Conservation (phyloP, 2,888 invertebrate genomes). For the Germaria angustata region DNA sequence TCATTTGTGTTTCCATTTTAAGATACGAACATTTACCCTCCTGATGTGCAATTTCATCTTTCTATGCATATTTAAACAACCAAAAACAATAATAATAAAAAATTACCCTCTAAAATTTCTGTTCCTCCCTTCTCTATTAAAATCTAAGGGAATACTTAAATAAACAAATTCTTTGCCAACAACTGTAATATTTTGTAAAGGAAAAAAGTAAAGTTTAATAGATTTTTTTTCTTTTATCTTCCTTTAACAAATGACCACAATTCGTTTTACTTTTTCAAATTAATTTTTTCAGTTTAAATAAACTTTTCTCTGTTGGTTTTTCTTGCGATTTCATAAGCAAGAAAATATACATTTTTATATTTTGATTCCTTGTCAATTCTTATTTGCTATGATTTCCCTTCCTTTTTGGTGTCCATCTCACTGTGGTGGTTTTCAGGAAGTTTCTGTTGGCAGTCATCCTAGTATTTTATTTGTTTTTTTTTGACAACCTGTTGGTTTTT, state of each 20-base stretch:
- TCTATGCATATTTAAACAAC: conserved; percentile 6
- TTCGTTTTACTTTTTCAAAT: conserved; percentile 38
- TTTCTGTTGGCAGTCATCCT: not conserved
- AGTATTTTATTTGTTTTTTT: conserved; percentile 10
- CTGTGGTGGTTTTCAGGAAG: conserved; percentile 4
- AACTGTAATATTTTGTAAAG: conserved; percentile 32
- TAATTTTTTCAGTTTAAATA: conserved; percentile 45
- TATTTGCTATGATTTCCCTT: conserved; percentile 52
- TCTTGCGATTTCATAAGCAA: conserved; percentile 19
- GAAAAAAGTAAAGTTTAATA: conserved; percentile 7
- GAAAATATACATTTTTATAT: not conserved
- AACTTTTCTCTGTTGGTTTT: conserved; percentile 28
- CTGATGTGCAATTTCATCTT: conserved; percentile 16
- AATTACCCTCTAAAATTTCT: conserved; percentile 42
- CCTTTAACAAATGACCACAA: conserved; percentile 40
- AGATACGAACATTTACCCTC: conserved; percentile 28
- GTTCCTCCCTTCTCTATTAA: not conserved
- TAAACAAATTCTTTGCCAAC: conserved; percentile 38
- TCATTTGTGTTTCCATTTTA: conserved; percentile 14
- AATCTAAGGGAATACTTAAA: conserved; percentile 20
- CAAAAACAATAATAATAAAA: conserved; percentile 10
- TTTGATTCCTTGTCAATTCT: conserved; percentile 39
- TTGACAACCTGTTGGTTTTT: conserved; percentile 58
- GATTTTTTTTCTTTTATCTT: not conserved
- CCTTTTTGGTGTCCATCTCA: not conserved